Evolutionary conservation across 2,113 vertebrate genomes (phyloP).

Genomic region (Neofelis nebulosa): DNA sequence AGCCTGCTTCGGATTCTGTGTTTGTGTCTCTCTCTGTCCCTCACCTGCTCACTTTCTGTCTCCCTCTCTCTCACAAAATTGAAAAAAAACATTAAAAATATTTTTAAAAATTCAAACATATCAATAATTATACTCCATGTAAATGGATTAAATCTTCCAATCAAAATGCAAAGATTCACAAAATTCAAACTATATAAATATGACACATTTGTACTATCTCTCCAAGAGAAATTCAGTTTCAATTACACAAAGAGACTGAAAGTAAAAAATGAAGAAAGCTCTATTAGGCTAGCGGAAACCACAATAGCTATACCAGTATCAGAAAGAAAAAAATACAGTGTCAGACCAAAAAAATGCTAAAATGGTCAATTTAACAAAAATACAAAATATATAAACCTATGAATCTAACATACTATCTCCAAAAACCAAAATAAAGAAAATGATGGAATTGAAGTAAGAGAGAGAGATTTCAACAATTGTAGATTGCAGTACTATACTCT

Average conservation of each 20-base stretch:
- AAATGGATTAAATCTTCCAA: not conserved
- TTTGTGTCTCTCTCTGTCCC: too few relatives aligned
- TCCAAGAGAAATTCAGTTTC: not conserved
- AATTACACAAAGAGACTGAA: not conserved
- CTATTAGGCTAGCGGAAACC: not conserved
- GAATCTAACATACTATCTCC: not conserved
- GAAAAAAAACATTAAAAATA: too few relatives aligned
- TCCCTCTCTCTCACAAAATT: too few relatives aligned
- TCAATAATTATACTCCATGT: not conserved
- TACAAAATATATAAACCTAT: not conserved
- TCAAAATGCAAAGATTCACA: not conserved
- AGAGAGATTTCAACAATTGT: not conserved
- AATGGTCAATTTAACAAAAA: not conserved
- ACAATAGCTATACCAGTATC: not conserved
- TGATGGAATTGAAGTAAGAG: not conserved
- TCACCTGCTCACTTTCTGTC: too few relatives aligned
- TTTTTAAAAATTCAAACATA: not conserved
- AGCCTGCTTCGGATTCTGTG: too few relatives aligned
- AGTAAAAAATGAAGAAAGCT: not conserved
- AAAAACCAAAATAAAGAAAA: not conserved
- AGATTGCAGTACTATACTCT: not conserved
- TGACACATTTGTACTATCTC: not conserved
- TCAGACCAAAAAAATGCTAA: not conserved
- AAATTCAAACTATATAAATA: not conserved
- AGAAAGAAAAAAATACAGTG: not conserved